A percentile compares a stretch with the other conserved stretches of the same genome.
phyloP scores from a whole-genome alignment of 2,113 vertebrate genomes.

The Dendrocopos noguchii region DNA sequence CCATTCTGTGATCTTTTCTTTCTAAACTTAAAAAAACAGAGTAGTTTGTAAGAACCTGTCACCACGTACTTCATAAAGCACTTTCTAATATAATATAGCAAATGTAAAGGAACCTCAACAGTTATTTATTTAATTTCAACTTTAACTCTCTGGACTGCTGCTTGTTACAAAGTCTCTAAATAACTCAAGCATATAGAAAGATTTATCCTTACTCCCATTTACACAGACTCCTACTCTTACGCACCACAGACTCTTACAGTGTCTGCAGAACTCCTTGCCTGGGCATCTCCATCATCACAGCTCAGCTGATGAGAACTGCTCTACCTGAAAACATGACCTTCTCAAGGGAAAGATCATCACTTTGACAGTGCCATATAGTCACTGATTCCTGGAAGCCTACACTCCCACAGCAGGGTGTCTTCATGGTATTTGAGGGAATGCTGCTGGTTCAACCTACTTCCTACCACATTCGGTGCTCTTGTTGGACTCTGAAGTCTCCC shows the following conservation, averaged over 20 bases:
- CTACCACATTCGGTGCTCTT: not conserved
- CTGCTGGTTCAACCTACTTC: not conserved
- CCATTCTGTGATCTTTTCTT: not conserved
- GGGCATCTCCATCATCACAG: not conserved
- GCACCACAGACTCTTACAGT: not conserved
- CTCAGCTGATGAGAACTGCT: not conserved
- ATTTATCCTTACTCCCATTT: not conserved
- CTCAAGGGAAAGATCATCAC: not conserved
- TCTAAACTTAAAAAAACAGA: not conserved
- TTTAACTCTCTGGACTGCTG: not conserved
- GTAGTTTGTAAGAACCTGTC: not conserved
- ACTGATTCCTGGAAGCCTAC: not conserved
- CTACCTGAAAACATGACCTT: not conserved
- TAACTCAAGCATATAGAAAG: not conserved
- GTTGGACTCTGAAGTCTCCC: not conserved
- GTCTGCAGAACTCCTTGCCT: not conserved
- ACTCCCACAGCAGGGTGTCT: fast-evolving
- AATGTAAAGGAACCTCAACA: not conserved
- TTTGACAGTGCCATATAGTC: not conserved
- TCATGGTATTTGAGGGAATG: not conserved
- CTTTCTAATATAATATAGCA: fast-evolving
- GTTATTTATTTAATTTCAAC: not conserved
- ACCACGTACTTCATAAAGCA: not conserved
- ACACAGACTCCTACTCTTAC: not conserved
- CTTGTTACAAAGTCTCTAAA: not conserved